Evolutionary conservation across 2,113 vertebrate species (phyloP), one percentile per base, ranked within the genome.

Genomic region (Oncorhynchus kisutch): DNA sequence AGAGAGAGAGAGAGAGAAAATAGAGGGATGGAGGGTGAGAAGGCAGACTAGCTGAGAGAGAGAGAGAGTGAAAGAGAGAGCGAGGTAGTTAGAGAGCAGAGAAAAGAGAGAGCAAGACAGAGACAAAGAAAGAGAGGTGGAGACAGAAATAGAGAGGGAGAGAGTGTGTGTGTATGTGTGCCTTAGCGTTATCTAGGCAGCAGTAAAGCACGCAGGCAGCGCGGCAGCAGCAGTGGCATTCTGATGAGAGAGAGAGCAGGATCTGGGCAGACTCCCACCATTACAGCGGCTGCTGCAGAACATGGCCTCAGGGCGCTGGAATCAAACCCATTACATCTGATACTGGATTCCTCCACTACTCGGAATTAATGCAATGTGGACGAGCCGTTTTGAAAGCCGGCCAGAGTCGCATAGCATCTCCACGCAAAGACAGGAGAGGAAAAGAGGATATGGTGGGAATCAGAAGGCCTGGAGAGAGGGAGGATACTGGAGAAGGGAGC

Each of bases 301-400:
- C 81, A 80, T 80, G 20, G 73, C 88, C 83, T 74, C 72, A 34
- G 85, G 88, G 78, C 79, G 79, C 80, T 81, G 81, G 81, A 89
- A 84, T 91, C 88, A 87, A 87, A 85, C 84, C 88, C 88, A 91
- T 91, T 90, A 89, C 88, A 88, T 91, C 88, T 91, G 90, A 91
- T 89, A 86, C 89, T 82, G 82, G 81, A 85, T 85, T 87, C 74
- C 84, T 79, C 81, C 45, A 87, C 82, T 76, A 84, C 84, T 87
- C 84, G 25, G 86, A 87, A 88, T 85, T 78, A 90, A 86, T 81
- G 87, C 87, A 84, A 87, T 83, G 81, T 88, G 85, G 82, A 88
- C 82, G 80, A 45, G 78, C 73, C 79, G 85, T 72, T 77, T 82
- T 80, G 73, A 81, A 80, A 84, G 86, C 83, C 67, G 83, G 80